Evolutionary conservation across 2,797 vertebrate species (phyloP), one percentile per base, ranked within the genome.

Genomic region (Cheirogaleus major): DNA sequence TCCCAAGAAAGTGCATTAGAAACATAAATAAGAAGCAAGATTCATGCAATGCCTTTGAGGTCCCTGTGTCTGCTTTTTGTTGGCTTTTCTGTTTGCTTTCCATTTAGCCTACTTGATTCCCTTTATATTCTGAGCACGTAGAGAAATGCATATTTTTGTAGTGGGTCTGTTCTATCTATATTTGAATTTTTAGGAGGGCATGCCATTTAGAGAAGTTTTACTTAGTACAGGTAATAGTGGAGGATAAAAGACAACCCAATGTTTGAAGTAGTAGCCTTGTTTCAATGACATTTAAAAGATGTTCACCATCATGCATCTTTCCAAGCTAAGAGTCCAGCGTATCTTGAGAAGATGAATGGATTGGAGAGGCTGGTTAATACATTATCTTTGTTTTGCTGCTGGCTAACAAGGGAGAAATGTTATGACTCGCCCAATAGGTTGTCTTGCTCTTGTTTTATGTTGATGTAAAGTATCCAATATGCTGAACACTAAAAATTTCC

Each of bases 231-330:
- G 91, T 38, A 61, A 82, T 59, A 78, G 79, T 72, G 72, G 86
- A 72, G 80, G 67, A 41, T 84, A 92, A 93, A 93, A 96, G 87
- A 78, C 0, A 8, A 78, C 73, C 94, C 83, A 88, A 52, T 83
- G 84, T 88, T 93, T 89, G 87, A 95, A 95, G 92, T 81, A 38
- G 73, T 78, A 79, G 94, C 59, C 96, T 92, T 91, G 69, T 95
- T 95, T 92, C 85, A 86, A 20, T 97, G 98, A 94, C 94, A 95
- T 96, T 93, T 96, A 91, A 82, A 95, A 97, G 96, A 93, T 97
- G 87, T 59, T 92, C 85, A 38, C 69, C 48, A 35, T 70, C 7
- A 6, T 12, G 63, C 69, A 7, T 93, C 95, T 93, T 88, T 89
- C 48, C 38, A 86, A 88, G 80, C 79, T 96, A 55, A 85, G 81